Evolutionary conservation across 2,888 invertebrate species (phyloP), one percentile per base, ranked within the genome.

Genomic region (Nebria salina): DNA sequence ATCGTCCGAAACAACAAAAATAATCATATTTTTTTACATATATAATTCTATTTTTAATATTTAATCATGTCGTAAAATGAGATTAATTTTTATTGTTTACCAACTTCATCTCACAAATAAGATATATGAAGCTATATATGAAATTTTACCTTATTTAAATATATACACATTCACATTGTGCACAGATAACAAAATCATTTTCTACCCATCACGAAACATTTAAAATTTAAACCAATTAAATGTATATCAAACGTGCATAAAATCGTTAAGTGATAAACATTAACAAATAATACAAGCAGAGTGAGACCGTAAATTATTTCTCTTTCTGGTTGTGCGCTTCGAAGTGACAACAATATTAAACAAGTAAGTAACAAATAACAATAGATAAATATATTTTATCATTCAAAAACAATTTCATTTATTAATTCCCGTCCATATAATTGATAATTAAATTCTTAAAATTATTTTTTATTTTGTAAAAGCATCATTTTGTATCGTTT

Each of bases 71-170:
- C 25, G 54, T 72, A 54, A 54, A 77, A 68, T 34, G 70, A 78
- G 65, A 78, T 78, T 34, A 78, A 78, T 78, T 65, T 73, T 4
- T 65, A 72, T 72, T 77, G 34, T 78, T 78, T 78, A 65, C 65
- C 70, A 65, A 65, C 65, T 68, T 15, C 68, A 76, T 25, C 25
- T 15, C 68, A 68, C 26, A 26, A 15, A 54, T 34, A 65, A 73
- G 72, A 78, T n/a, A 73, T 41, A 9, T 25, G 74, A 78, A 43
- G 15, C 73, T 42, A 9, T 65, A 73, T 41, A 65, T 73, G 64
- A 78, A 20, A 78, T 73, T 43, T 15, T 74, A 65, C 42, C 73
- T 65, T 42, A 42, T 78, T 73, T 73, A 73, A 34, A 73, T 73
- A 72, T 34, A 72, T 34, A 73, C 43, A 42, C 15, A 6, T 54